Evolutionary conservation across 2,113 vertebrate species (phyloP).

Genomic region (Malaclemys terrapin): DNA sequence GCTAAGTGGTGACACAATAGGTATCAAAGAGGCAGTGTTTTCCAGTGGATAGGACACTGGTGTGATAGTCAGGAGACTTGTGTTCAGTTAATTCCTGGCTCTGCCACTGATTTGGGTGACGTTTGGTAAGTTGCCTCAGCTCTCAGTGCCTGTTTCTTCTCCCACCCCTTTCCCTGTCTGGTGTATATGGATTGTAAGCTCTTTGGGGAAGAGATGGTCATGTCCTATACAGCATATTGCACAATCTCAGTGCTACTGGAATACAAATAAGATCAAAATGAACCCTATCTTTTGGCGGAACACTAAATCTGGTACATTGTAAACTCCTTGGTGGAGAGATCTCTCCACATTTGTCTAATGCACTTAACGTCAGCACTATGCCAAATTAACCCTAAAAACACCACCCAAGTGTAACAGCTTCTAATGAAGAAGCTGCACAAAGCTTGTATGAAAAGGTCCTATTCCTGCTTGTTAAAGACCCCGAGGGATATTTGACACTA

Average conservation of each 20-base stretch:
- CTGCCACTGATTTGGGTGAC: neutral
- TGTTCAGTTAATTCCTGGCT: neutral
- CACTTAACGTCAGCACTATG: fast-evolving
- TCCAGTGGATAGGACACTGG: neutral
- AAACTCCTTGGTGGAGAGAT: neutral
- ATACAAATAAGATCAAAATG: neutral
- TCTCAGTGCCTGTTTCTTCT: neutral
- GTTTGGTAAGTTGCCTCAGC: neutral
- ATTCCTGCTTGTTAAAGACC: neutral
- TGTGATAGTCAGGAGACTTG: neutral
- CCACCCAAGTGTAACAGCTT: neutral
- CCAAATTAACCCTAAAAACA: fast-evolving
- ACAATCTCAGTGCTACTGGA: neutral
- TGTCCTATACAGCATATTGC: neutral
- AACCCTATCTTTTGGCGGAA: neutral
- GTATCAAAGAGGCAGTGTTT: neutral
- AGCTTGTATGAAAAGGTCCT: neutral
- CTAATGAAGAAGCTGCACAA: neutral
- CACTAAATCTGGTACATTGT: neutral
- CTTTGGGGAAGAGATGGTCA: neutral
- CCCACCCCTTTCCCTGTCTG: neutral
- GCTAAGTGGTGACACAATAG: neutral
- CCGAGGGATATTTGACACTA: neutral
- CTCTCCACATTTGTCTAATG: neutral
- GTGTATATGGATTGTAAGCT: neutral